Percentiles rank a stretch among this genome's conserved stretches.
Conservation (phyloP, 53 echinoderm and acorn worm genomes). For the Antedon mediterranea region DNA sequence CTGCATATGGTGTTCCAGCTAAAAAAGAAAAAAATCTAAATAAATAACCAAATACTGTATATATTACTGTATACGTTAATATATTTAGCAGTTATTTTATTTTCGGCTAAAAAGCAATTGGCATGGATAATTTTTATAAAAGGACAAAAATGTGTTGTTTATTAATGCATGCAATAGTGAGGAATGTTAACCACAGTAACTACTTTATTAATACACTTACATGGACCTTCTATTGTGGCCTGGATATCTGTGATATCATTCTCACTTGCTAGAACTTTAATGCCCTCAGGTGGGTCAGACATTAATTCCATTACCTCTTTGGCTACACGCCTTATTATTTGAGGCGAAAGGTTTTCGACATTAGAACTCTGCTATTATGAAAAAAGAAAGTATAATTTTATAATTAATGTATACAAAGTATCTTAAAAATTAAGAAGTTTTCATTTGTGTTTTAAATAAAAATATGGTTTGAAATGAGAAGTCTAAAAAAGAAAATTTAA, state of each 20-base stretch:
- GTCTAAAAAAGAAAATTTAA: too few relatives aligned
- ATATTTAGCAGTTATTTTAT: too few relatives aligned
- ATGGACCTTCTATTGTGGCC: conserved; percentile 84
- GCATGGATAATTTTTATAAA: too few relatives aligned
- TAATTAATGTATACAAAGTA: too few relatives aligned
- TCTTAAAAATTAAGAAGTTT: too few relatives aligned
- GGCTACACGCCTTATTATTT: conserved; percentile 65
- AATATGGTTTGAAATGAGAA: too few relatives aligned
- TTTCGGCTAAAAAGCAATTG: too few relatives aligned
- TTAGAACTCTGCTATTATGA: conserved; percentile 97
- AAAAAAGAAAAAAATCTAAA: conserved; percentile 3
- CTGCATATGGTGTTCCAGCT: conserved; percentile 93
- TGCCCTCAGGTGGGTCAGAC: conserved; percentile 68
- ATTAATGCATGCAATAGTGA: too few relatives aligned
- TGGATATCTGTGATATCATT: conserved; percentile 96
- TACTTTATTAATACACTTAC: conserved; percentile 27
- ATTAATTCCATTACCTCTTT: conserved; percentile 70
- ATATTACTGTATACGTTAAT: too few relatives aligned
- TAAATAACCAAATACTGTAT: too few relatives aligned
- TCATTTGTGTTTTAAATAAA: too few relatives aligned
- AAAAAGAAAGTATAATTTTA: not conserved
- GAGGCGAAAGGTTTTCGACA: conserved; percentile 90
- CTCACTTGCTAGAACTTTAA: conserved; percentile 77
- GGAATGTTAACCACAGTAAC: not conserved
- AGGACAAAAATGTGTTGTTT: too few relatives aligned